Conservation (phyloP, 2,113 vertebrate genomes). For the Silurus meridionalis region DNA sequence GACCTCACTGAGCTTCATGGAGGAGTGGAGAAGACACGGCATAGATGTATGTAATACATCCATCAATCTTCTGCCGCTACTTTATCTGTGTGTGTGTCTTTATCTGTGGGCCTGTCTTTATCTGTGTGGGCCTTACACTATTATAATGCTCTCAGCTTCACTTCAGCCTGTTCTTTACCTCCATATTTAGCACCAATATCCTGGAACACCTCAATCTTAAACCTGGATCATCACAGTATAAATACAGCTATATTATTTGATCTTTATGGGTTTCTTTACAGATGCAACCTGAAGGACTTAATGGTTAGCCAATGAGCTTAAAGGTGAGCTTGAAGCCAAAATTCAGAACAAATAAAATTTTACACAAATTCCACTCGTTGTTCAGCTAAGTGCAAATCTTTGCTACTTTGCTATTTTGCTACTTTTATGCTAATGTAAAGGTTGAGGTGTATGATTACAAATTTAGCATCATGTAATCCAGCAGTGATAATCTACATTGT, state of each 20-base stretch:
- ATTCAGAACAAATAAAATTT: slow-evolving; percentile 9
- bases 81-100: too few relatives aligned
- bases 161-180: too few relatives aligned
- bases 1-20: too few relatives aligned
- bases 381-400: neutral
- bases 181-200: too few relatives aligned
- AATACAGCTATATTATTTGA: neutral
- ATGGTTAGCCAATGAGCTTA: neutral
- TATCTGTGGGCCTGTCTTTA: too few relatives aligned
- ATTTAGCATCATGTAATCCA: neutral
- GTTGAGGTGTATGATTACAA: neutral
- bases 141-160: too few relatives aligned
- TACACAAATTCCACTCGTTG: neutral
- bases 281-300: neutral
- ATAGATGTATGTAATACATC: too few relatives aligned
- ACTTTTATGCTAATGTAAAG: neutral
- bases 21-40: too few relatives aligned
- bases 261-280: neutral
- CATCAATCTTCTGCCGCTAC: too few relatives aligned
- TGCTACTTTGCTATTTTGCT: neutral
- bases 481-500: neutral
- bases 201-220: too few relatives aligned
- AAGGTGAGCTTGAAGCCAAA: neutral
- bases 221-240: too few relatives aligned
- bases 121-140: too few relatives aligned